Evolutionary conservation across 2,888 invertebrate species (phyloP).

Genomic region (Rhagonycha fulva): DNA sequence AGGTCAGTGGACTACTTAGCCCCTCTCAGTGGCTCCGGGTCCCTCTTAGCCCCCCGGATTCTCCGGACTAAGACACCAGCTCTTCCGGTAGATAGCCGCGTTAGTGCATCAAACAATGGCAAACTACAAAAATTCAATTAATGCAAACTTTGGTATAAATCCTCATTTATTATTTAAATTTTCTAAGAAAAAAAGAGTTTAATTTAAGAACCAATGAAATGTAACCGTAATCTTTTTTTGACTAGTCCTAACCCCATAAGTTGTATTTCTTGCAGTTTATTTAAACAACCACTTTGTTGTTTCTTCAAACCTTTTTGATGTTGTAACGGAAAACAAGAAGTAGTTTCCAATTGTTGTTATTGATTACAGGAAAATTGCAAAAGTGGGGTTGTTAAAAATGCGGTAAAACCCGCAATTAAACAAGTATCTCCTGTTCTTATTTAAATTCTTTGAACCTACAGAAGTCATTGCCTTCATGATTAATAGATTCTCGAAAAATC

Average conservation of each 20-base stretch:
- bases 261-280: neutral
- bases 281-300: too few relatives aligned
- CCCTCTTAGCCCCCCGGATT: slow-evolving; percentile 38
- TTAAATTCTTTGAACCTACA: slow-evolving; percentile 34
- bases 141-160: neutral
- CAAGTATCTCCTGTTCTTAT: slow-evolving; percentile 30
- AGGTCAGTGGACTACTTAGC: slow-evolving; percentile 51
- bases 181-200: neutral
- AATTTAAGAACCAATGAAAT: neutral
- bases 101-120: slow-evolving; percentile 26
- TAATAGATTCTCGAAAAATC: slow-evolving; percentile 52
- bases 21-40: slow-evolving; percentile 43
- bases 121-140: neutral
- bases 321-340: too few relatives aligned
- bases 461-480: slow-evolving; percentile 47
- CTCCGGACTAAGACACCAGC: slow-evolving; percentile 43
- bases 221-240: neutral
- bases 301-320: neutral
- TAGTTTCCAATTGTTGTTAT: neutral
- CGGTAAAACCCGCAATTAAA: slow-evolving; percentile 24
- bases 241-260: neutral
- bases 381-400: slow-evolving; percentile 14
- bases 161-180: neutral
- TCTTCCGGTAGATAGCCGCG: slow-evolving; percentile 46
- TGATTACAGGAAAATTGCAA: slow-evolving; percentile 4